These are phyloP conservation scores for Rhombomys opimus DNA, from an alignment of 2,113 vertebrate species.

Conservation along the genomic window DNA sequence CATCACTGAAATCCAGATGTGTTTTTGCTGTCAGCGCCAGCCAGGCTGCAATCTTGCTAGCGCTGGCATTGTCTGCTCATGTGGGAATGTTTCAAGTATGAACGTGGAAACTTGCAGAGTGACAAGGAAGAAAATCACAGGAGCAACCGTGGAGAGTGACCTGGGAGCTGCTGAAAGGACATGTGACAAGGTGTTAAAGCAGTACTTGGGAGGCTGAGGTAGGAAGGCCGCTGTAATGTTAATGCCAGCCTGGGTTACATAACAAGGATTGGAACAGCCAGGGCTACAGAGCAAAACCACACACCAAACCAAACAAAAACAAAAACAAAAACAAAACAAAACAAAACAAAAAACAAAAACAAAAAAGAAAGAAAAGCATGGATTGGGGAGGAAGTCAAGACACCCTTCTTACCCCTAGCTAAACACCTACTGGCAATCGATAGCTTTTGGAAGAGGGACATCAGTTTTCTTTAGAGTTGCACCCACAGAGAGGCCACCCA, in stretches of 20 bases:
- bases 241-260: not conserved
- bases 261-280: not conserved
- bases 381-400: not conserved
- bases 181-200: not conserved
- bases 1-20: conserved; percentile 28
- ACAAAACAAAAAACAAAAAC: not conserved
- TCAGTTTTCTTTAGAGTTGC: not conserved
- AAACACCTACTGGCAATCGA: not conserved
- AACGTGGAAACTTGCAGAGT: conserved; percentile 4
- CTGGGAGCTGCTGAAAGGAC: not conserved
- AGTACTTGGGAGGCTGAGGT: not conserved
- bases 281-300: not conserved
- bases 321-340: not conserved
- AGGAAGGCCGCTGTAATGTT: not conserved
- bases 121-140: not conserved
- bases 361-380: not conserved
- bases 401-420: not conserved
- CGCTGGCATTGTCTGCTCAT: not conserved
- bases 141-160: not conserved
- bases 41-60: not conserved
- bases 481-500: not conserved
- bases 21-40: not conserved
- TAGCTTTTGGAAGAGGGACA: not conserved
- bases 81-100: not conserved
- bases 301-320: not conserved